Percentiles rank a stretch among this genome's conserved stretches.
phyloP scores from a whole-genome alignment of 2,113 vertebrate species.

The Tenrec ecaudatus region DNA sequence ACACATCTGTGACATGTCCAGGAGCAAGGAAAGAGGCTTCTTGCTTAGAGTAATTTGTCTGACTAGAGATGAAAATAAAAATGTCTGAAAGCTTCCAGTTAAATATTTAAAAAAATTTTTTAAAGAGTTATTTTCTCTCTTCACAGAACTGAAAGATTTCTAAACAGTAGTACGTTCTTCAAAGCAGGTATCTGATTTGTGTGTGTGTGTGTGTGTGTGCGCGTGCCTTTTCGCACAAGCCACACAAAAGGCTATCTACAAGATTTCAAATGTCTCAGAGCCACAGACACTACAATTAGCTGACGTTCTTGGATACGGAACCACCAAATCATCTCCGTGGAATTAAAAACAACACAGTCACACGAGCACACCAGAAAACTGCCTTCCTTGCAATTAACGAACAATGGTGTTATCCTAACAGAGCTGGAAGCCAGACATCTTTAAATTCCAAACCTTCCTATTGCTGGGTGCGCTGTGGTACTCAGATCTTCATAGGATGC shows the following conservation, averaged over 20 bases:
- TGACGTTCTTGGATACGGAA: slow-evolving; percentile 76
- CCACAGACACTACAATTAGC: slow-evolving; percentile 64
- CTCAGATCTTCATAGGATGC: slow-evolving; percentile 84
- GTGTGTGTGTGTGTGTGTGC: slow-evolving; percentile 52
- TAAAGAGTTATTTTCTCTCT: slow-evolving; percentile 56
- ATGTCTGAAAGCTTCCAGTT: slow-evolving; percentile 80
- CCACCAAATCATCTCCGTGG: slow-evolving; percentile 56
- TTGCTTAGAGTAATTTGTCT: slow-evolving; percentile 81
- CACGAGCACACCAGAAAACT: not conserved
- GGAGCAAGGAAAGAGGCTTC: slow-evolving; percentile 77
- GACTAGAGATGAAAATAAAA: slow-evolving; percentile 79
- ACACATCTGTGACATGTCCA: slow-evolving; percentile 78
- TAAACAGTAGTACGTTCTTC: slow-evolving; percentile 77
- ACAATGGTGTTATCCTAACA: slow-evolving; percentile 57
- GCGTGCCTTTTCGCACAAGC: slow-evolving; percentile 68
- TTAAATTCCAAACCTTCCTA: slow-evolving; percentile 85
- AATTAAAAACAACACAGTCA: slow-evolving; percentile 39
- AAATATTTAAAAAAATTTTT: slow-evolving; percentile 63
- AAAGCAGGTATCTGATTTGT: slow-evolving; percentile 71
- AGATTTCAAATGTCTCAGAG: slow-evolving; percentile 73
- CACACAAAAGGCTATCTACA: slow-evolving; percentile 78
- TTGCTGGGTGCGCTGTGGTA: slow-evolving; percentile 81
- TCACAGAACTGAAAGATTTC: slow-evolving; percentile 76
- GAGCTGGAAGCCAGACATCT: slow-evolving; percentile 76
- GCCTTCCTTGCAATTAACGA: slow-evolving; percentile 76